Conservation (phyloP, 1,140 invertebrate species). For the Drosophila arizonae region DNA sequence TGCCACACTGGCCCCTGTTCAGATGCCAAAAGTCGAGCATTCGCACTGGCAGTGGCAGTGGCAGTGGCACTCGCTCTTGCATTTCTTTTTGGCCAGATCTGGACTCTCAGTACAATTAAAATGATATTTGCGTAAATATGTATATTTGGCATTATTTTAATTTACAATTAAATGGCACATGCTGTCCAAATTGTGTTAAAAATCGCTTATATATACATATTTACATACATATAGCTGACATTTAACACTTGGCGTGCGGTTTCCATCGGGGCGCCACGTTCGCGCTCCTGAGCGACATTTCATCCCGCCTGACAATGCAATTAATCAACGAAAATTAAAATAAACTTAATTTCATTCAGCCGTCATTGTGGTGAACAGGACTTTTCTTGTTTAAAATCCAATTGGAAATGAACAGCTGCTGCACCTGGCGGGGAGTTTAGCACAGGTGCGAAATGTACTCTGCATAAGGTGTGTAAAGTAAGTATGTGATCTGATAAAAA, state of each 20-base stretch:
- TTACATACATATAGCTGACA: slow-evolving; percentile 39
- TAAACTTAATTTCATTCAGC: slow-evolving; percentile 66
- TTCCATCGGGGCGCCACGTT: slow-evolving; percentile 18
- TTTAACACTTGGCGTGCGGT: slow-evolving; percentile 68
- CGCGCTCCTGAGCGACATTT: slow-evolving; percentile 34
- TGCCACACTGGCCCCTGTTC: slow-evolving; percentile 11
- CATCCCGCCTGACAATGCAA: slow-evolving; percentile 65
- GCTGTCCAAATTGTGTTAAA: slow-evolving; percentile 60
- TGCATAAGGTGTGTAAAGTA: no score
- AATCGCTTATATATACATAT: background rate
- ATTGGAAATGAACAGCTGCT: background rate
- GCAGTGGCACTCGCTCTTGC: background rate
- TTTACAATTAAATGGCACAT: slow-evolving; percentile 45
- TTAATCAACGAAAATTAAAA: slow-evolving; percentile 78
- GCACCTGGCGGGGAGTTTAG: background rate
- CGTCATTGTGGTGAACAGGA: slow-evolving; percentile 49
- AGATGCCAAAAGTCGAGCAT: slow-evolving; percentile 41
- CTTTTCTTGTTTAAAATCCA: slow-evolving; percentile 30
- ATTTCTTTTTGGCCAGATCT: slow-evolving; percentile 13
- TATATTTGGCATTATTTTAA: slow-evolving; percentile 37
- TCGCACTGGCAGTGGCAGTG: slow-evolving; percentile 9
- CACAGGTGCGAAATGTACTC: no score
- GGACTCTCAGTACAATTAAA: slow-evolving; percentile 26
- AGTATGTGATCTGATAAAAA: no score
- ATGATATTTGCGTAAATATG: slow-evolving; percentile 20